These are phyloP conservation scores for Chaetogeoica ovagalla DNA, from an alignment of 2,888 invertebrate species.

Conservation along the genomic window DNA sequence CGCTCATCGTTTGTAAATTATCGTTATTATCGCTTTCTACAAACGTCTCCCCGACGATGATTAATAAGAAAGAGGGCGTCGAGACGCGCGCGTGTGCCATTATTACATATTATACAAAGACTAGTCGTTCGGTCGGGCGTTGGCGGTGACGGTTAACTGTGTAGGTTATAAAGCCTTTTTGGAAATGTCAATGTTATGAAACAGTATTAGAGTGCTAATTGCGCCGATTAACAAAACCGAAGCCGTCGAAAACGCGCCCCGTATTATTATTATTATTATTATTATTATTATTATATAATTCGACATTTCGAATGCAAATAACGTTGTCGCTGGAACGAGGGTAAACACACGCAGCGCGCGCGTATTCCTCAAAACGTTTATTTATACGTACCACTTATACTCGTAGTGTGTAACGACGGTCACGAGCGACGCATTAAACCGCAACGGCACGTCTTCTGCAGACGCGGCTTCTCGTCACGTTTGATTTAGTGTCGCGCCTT, in stretches of 20 bases:
- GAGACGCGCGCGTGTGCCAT: conserved; percentile 31
- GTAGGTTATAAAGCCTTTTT: conserved; percentile 14
- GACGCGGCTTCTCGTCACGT: conserved; percentile 10
- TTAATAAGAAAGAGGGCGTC: conserved; percentile 24
- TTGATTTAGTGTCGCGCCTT: conserved; percentile 25
- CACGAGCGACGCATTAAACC: conserved; percentile 33
- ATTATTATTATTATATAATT: conserved; percentile 23
- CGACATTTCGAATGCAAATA: conserved; percentile 52
- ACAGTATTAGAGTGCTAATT: conserved; percentile 47
- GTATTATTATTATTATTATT: too few relatives aligned
- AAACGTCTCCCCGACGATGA: conserved; percentile 7
- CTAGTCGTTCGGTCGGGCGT: not conserved
- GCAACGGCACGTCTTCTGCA: not conserved
- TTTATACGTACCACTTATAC: not conserved
- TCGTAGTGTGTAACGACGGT: not conserved
- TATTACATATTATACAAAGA: not conserved
- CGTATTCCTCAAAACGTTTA: conserved; percentile 5
- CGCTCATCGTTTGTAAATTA: not conserved
- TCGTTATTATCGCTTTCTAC: not conserved
- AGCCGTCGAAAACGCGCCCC: conserved; percentile 21
- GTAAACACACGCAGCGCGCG: not conserved
- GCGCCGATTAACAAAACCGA: conserved; percentile 50
- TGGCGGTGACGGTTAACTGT: not conserved
- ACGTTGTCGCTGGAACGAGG: conserved; percentile 11
- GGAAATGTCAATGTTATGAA: conserved; percentile 47